phyloP scores from a whole-genome alignment of 2,797 vertebrate genomes.

The Astyanax mexicanus region DNA sequence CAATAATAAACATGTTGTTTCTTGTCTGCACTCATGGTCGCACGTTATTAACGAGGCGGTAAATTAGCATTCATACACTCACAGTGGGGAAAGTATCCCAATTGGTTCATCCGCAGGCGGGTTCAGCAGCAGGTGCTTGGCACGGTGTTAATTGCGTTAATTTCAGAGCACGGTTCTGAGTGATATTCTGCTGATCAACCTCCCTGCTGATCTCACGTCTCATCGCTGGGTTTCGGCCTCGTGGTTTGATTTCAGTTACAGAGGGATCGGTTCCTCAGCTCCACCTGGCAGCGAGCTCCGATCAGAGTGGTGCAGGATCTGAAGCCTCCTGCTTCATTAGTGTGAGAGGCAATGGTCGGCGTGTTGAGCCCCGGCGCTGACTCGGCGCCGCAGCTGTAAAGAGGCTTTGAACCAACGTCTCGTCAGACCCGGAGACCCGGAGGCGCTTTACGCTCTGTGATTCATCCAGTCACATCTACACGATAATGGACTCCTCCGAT shows the following conservation, averaged over 20 bases:
- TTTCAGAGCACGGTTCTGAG: constrained; percentile 1
- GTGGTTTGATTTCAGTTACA: constrained; percentile 50
- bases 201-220: constrained; percentile 27
- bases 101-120: background rate
- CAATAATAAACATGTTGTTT: too few species aligned
- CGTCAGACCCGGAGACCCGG: constrained; percentile 35
- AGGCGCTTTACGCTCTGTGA: constrained; percentile 31
- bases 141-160: constrained; percentile 27
- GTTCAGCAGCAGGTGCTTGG: background rate
- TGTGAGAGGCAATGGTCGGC: constrained; percentile 31
- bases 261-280: constrained; percentile 26
- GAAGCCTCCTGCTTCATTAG: constrained; percentile 54
- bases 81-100: too few species aligned
- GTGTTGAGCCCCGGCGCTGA: constrained; percentile 36
- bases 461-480: constrained; percentile 23
- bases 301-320: constrained; percentile 36
- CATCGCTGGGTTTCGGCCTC: constrained; percentile 24
- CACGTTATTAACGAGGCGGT: too few species aligned
- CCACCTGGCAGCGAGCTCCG: constrained; percentile 34
- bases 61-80: too few species aligned
- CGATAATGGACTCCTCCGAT: constrained; percentile 42
- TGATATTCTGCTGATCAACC: constrained; percentile 25
- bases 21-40: too few species aligned
- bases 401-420: constrained; percentile 41
- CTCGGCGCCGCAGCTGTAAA: constrained; percentile 30